Evolutionary conservation across 2,797 vertebrate species (phyloP), one percentile per base, ranked within the genome.

Genomic region (Picus viridis): DNA sequence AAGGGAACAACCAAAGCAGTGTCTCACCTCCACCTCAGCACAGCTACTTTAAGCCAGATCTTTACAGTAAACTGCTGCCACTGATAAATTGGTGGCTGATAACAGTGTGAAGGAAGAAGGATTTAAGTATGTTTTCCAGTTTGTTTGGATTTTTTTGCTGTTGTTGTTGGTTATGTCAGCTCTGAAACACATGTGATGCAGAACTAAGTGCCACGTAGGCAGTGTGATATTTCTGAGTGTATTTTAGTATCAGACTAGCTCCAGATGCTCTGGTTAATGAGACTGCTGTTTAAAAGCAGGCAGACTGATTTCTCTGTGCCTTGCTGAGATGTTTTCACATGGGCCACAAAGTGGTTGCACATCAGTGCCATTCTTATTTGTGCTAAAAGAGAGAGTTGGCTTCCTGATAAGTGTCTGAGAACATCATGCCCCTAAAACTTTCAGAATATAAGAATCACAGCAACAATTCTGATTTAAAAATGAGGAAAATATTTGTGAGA

Each of bases 231-330:
- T 56, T 30, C 29, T 32, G 45, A 61, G 16, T 32, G 16, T 62
- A 30, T 93, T 88, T 79, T 76, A 91, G 64, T 82, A 72, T 65
- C 61, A 94, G 91, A 94, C 86, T 83, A 88, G 59, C 56, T 94
- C 94, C 90, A 96, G 91, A 95, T 96, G 93, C 78, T 94, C 84
- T 90, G 89, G 65, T 65, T 90, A 93, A 86, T 77, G 39, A 86
- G 53, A 74, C 36, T 86, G 47, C 30, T 74, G 51, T 78, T 78
- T 89, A 86, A 90, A 92, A 90, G 58, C 11, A 16, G 64, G 54
- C 82, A 67, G 88, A 20, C 27, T 78, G 69, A 84, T 93, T 93
- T 73, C 61, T 88, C 18, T 68, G 64, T 69, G 88, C 36, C 34
- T 92, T 86, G 59, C n/a, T 86, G 86, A 80, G 72, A 84, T 64